Conservation (phyloP, 30 jellyfish, hydroid and myxozoan genomes). For the Clytia hemisphaerica region DNA sequence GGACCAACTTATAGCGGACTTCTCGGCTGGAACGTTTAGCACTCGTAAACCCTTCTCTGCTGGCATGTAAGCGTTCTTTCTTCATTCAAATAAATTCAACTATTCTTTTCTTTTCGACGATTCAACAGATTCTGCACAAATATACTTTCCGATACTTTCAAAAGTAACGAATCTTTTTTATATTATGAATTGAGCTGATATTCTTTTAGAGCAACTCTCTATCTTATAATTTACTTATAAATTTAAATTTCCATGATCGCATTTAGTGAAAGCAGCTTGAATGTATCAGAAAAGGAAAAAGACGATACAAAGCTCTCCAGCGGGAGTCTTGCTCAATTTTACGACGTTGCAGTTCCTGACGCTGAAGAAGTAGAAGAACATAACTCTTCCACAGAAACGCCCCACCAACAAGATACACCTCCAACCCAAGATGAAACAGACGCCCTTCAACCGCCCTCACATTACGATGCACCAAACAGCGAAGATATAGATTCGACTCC, state of each 20-base stretch:
- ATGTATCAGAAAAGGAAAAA: constrained; percentile 23
- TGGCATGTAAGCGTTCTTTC: constrained; percentile 20
- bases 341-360: constrained; percentile 90
- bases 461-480: not conserved
- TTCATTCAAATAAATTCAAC: not conserved
- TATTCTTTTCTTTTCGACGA: no score
- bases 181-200: no score
- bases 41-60: constrained; percentile 84
- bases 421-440: not conserved
- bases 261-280: constrained; percentile 13
- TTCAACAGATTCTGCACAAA: no score
- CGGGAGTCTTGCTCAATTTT: constrained; percentile 79
- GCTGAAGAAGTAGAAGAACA: constrained; percentile 15
- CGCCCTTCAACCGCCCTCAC: not conserved
- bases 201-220: no score
- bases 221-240: no score
- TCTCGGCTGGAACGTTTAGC: constrained; percentile 85
- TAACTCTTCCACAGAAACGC: not conserved
- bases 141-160: no score
- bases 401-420: constrained; percentile 3
- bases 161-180: no score
- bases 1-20: constrained; percentile 81
- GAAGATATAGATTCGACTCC: not conserved
- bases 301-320: constrained; percentile 42
- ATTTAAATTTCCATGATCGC: no score